Evolutionary conservation across 2,797 vertebrate species (phyloP), one percentile per base, ranked within the genome.

Genomic region (Streptopelia turtur): DNA sequence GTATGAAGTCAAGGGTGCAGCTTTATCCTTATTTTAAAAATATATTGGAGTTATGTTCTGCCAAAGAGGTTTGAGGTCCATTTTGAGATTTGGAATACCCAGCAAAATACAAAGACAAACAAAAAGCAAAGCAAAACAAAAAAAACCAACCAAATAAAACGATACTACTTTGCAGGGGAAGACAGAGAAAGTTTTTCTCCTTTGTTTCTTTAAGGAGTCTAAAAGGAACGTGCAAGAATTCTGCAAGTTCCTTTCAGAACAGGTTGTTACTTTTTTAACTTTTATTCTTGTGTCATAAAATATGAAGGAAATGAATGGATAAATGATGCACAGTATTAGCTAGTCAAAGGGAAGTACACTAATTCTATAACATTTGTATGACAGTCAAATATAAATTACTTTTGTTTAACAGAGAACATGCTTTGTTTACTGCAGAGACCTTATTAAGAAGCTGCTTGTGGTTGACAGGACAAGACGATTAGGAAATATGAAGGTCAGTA

Each of bases 401-500:
- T 76, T 15, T 82, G 6, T 56, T 90, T 90, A 95, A 90, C 39
- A 82, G 16, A 93, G 16, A 65, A 59, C 16, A 13, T 83, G 6
- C 86, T 93, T 88, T 87, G 23, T 95, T 84, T 59, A 56, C n/a
- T 97, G 47, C 93, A 99, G 99, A 96, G 99, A 99, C 96, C 98
- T 99, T 97, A 99, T 99, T 97, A 99, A 98, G 98, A 99, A 99
- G 63, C 98, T 99, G 52, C 98, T 99, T 47, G 99, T 99, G 78
- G 99, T 99, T 69, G 99, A 99, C 96, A 98, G 99, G 93, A 99
- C 99, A 57, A 98, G 98, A 84, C 97, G 99, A 61, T 97, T 99
- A 6, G 99, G 99, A 55, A 99, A 99, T 97, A 99, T 99, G 99
- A 99, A 99, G 99, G 99, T 99, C 83, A 97, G 98, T 97, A 53